These are phyloP conservation scores for Sitodiplosis mosellana DNA, from an alignment of 1,140 invertebrate species.

Conservation along the genomic window DNA sequence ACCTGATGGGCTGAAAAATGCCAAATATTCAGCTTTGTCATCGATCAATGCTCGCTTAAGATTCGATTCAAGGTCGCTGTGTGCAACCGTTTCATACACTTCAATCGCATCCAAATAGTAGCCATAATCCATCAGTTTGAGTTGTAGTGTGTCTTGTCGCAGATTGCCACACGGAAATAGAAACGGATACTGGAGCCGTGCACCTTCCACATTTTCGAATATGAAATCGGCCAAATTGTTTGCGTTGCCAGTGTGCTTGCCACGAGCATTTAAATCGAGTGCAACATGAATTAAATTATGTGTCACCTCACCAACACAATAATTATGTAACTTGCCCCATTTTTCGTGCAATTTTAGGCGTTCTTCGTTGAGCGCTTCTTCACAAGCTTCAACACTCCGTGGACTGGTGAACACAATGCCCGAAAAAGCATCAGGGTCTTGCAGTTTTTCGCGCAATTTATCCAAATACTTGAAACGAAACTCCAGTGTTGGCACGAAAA, in stretches of 20 bases:
- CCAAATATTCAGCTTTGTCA: constrained; percentile 26
- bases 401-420: constrained; percentile 33
- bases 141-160: constrained; percentile 28
- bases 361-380: constrained; percentile 19
- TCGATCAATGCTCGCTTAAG: constrained; percentile 26
- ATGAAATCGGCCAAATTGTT: constrained; percentile 29
- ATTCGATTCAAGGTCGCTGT: constrained; percentile 25
- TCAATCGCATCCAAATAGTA: constrained; percentile 28
- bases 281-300: constrained; percentile 24
- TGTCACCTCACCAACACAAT: constrained; percentile 31
- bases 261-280: constrained; percentile 28
- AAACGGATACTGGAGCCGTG: constrained; percentile 18
- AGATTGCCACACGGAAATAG: constrained; percentile 33
- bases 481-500: constrained; percentile 32
- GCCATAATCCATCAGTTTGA: constrained; percentile 20
- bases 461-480: constrained; percentile 28
- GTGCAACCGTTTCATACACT: constrained; percentile 31
- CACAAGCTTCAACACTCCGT: constrained; percentile 29
- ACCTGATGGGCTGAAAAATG: constrained; percentile 35
- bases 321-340: constrained; percentile 30
- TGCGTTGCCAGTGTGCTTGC: constrained; percentile 29
- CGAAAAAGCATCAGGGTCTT: constrained; percentile 24
- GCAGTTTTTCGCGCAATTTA: constrained; percentile 23
- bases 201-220: constrained; percentile 25
- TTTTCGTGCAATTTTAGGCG: constrained; percentile 21